Percentiles rank a stretch among this genome's conserved stretches.
phyloP scores from a whole-genome alignment of 2,113 vertebrate genomes.

The Stegastes partitus region DNA sequence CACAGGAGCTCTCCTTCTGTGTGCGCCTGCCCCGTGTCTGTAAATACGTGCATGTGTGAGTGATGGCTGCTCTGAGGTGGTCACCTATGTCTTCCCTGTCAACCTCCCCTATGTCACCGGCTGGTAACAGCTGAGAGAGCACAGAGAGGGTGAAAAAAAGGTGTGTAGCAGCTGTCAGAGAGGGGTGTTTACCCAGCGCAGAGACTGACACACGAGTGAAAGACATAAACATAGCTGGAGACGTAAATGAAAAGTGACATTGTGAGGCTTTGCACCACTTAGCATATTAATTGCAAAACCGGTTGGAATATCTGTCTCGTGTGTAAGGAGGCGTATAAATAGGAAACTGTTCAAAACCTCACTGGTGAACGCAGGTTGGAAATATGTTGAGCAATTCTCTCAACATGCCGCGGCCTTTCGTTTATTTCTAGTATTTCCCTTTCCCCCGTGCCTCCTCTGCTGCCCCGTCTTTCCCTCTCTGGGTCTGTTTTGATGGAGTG shows the following conservation, averaged over 20 bases:
- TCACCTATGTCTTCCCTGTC: constrained; percentile 40
- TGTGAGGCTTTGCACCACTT: constrained; percentile 71
- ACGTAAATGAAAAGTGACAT: constrained; percentile 80
- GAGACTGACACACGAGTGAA: constrained; percentile 53
- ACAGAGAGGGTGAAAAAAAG: constrained; percentile 23
- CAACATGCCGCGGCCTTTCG: background rate
- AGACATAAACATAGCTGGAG: constrained; percentile 56
- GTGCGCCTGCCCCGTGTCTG: constrained; percentile 14
- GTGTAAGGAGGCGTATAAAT: constrained; percentile 36
- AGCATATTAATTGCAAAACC: constrained; percentile 67
- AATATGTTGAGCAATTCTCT: constrained; percentile 44
- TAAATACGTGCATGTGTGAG: constrained; percentile 31
- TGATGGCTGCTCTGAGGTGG: constrained; percentile 61
- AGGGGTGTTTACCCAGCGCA: constrained; percentile 56
- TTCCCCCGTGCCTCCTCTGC: no score
- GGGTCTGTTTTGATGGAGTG: no score
- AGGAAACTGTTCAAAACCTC: constrained; percentile 45
- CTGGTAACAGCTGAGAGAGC: constrained; percentile 42
- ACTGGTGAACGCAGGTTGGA: constrained; percentile 34
- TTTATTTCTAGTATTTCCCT: no score
- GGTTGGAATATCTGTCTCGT: constrained; percentile 52
- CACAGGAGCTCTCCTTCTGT: constrained; percentile 16
- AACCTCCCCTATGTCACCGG: constrained; percentile 50
- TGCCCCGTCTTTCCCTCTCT: no score
- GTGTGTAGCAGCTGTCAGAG: constrained; percentile 65